Conservation (phyloP, 2,888 invertebrate species). For the Bhutanitis thaidina region DNA sequence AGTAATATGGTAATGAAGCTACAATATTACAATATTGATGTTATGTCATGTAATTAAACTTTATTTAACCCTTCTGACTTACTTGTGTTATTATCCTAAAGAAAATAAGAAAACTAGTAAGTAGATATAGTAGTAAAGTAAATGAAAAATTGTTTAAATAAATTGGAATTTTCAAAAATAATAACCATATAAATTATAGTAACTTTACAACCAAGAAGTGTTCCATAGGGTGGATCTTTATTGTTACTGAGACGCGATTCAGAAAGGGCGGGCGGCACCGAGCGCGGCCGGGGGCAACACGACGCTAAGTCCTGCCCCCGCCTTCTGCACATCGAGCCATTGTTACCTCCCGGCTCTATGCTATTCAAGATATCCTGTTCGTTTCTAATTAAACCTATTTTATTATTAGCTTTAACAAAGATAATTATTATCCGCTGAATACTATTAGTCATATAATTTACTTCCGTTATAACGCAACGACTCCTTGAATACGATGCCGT, state of each 20-base stretch:
- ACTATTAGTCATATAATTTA: conserved; percentile 1
- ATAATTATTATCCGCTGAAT: conserved; percentile 9
- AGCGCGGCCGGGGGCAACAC: conserved; percentile 55
- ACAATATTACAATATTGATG: too few species aligned
- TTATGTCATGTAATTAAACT: too few species aligned
- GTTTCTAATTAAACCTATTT: conserved; percentile 22
- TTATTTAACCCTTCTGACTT: too few species aligned
- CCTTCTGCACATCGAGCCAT: conserved; percentile 61
- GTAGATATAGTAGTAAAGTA: too few species aligned
- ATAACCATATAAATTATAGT: neutral
- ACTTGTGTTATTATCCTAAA: too few species aligned
- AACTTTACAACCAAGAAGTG: conserved; percentile 30
- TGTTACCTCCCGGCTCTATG: conserved; percentile 48
- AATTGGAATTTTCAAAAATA: too few species aligned
- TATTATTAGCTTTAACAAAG: neutral
- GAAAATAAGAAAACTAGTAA: too few species aligned
- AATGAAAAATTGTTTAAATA: too few species aligned
- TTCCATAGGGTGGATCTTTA: conserved; percentile 36
- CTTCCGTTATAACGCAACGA: neutral
- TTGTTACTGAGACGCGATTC: conserved; percentile 41
- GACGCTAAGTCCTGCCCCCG: conserved; percentile 47
- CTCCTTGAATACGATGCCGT: neutral
- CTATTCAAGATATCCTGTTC: conserved; percentile 41
- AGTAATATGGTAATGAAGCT: too few species aligned
- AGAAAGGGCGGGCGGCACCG: conserved; percentile 48